Base-by-base conservation (phyloP, 37 sponge, comb jelly and placozoan genomes). In the Beroe forskalii region DNA sequence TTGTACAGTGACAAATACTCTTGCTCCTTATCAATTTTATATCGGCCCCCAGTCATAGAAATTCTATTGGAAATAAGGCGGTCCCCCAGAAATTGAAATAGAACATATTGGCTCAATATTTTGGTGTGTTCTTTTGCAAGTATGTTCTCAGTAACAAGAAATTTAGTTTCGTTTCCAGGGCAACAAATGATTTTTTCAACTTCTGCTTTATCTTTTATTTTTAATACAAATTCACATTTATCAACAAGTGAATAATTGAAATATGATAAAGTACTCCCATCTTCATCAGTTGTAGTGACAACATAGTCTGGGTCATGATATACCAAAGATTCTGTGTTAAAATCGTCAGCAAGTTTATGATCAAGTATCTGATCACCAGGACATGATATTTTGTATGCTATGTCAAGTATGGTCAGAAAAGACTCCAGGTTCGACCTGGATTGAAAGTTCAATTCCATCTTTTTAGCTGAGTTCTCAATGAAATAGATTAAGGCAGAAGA, bases 151-250 rank as follows among this genome's bases (percentile, higher is more conserved):
- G 86, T 80, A 1, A 80, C 86, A 4, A 80, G 86, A 43, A 80
- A 80, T 44, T 80, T 80, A 41, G 25, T 38, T 44, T 80, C 86
- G 86, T 80, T 80, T 42, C 86, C 86, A 0, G 86, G 86, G 30
- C 2, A 80, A 22, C 86, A n/a, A n/a, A 80, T 23, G 35, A 43
- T 80, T 25, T 25, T 39, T 27, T 80, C 86, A 80, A 48, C 86
- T 37, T 80, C 55, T 4, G 23, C 55, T 17, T 2, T 38, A n/a
- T 80, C 40, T 6, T 80, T 48, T 4, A 80, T 44, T 25, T 44
- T 80, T 23, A 12, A 33, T 24, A 80, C 86, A 19, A 42, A 3
- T n/a, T 32, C 20, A 43, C 55, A 44, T 0, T 44, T 12, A 22
- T 44, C 86, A 24, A 44, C 86, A 22, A 80, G 48, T 3, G 86